Base-by-base conservation (phyloP, 2,113 vertebrate species). In the Chlorodrepanis virens region DNA sequence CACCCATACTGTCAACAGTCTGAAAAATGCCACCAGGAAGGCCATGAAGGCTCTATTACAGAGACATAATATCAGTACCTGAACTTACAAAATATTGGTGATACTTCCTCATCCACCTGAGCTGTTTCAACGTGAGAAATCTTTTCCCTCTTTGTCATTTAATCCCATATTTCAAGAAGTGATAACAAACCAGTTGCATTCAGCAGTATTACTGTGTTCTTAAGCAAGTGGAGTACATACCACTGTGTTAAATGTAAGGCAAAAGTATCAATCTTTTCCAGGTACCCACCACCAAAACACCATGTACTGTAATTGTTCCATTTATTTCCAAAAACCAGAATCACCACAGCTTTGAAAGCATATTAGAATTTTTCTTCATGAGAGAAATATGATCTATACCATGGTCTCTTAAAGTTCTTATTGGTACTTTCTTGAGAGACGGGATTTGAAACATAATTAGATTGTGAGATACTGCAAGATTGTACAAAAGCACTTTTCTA, bases 311-410 rank as follows among this genome's bases (percentile, higher is more conserved):
- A 96, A 93, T 92, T 93, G 82, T 76, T 77, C 74, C 4, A 61
- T 97, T 94, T 90, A 44, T 94, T 96, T 90, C 90, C 8, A 14
- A 67, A 92, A 95, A 60, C 44, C 79, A 50, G 75, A 93, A 87
- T 80, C 40, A 49, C 33, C 42, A 29, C 33, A n/a, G 47, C 57
- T 61, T 89, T 80, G 77, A 81, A 79, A 91, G 45, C 50, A n/a
- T 72, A 78, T 85, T 91, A 87, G 54, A 39, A 82, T 65, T 94
- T 97, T 97, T 85, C 63, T 78, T 95, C 86, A 39, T 93, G 95
- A 53, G 69, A 91, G 87, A 96, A 97, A 94, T 95, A 96, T 82
- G 70, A 68, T 89, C 91, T 94, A n/a, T 85, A n/a, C 44, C 56
- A 25, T 93, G 82, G 40, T 94, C 31, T 91, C 56, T 69, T 93